phyloP scores from a whole-genome alignment of 1,140 invertebrate species.

The Teleopsis dalmanni region DNA sequence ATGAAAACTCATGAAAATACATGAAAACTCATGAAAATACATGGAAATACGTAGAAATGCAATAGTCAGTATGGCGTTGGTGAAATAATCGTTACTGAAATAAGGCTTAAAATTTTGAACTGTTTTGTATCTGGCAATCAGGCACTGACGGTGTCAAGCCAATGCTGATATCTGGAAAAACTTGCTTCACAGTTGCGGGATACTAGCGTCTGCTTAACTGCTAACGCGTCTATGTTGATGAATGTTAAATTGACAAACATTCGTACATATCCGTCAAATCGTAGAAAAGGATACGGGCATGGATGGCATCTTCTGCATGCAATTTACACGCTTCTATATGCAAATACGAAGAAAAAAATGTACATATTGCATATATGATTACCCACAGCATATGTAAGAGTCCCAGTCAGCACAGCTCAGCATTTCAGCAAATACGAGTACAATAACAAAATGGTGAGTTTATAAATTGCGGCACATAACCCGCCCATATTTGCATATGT shows the following conservation, averaged over 20 bases:
- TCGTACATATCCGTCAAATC: no score
- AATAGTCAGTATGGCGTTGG: neutral
- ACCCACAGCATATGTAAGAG: neutral
- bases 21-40: conserved; percentile 2
- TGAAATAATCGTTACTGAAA: conserved; percentile 4
- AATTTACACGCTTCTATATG: neutral
- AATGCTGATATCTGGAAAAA: conserved; percentile 1
- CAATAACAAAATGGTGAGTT: neutral
- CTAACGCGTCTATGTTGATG: no score
- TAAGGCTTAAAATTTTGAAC: conserved; percentile 4
- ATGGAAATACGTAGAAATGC: neutral
- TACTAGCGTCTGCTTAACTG: no score
- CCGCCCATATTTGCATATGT: neutral
- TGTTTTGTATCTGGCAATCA: conserved; percentile 1
- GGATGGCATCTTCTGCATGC: no score
- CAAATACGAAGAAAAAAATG: neutral
- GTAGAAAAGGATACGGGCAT: no score
- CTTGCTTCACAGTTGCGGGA: no score
- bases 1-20: neutral
- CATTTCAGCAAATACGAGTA: neutral
- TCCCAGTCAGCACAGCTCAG: no score
- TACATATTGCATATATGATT: no score
- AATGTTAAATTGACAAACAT: no score
- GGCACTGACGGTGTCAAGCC: neutral
- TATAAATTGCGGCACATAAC: neutral